Evolutionary conservation across 2,113 vertebrate species (phyloP).

Genomic region (Colinus virginianus): DNA sequence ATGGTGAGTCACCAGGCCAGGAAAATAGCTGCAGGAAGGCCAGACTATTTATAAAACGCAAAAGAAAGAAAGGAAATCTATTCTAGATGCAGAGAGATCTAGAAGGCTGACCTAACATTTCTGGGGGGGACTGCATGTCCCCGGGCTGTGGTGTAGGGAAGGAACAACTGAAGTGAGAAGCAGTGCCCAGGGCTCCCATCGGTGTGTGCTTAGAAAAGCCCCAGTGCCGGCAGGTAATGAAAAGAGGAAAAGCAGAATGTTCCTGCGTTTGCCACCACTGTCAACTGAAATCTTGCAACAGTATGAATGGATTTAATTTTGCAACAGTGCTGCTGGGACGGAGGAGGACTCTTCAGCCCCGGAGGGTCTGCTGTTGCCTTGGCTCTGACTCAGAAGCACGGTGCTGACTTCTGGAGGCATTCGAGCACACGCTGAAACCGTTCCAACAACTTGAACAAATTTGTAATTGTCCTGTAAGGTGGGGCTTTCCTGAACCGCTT

Average conservation of each 20-base stretch:
- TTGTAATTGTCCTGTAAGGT: not conserved
- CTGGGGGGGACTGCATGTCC: fast-evolving
- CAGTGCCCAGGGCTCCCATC: not conserved
- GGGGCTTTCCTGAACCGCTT: not conserved
- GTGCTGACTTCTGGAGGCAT: not conserved
- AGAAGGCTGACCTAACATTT: not conserved
- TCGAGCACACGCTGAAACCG: not conserved
- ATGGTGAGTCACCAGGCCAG: constrained; percentile 54
- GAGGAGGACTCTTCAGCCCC: not conserved
- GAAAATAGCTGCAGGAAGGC: constrained; percentile 51
- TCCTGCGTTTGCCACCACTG: not conserved
- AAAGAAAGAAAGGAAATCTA: constrained; percentile 65
- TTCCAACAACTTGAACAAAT: not conserved
- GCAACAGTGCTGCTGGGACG: not conserved
- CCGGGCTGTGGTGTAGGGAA: fast-evolving
- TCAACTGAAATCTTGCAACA: not conserved
- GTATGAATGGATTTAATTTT: not conserved
- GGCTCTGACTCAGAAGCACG: not conserved
- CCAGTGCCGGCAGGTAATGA: not conserved
- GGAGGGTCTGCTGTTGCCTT: not conserved
- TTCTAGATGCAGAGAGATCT: constrained; percentile 20
- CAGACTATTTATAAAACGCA: constrained; percentile 54
- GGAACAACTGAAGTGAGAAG: not conserved
- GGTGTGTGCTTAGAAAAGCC: not conserved
- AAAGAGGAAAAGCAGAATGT: not conserved